Conservation (phyloP, 2,113 vertebrate species). For the Siniperca knerii region DNA sequence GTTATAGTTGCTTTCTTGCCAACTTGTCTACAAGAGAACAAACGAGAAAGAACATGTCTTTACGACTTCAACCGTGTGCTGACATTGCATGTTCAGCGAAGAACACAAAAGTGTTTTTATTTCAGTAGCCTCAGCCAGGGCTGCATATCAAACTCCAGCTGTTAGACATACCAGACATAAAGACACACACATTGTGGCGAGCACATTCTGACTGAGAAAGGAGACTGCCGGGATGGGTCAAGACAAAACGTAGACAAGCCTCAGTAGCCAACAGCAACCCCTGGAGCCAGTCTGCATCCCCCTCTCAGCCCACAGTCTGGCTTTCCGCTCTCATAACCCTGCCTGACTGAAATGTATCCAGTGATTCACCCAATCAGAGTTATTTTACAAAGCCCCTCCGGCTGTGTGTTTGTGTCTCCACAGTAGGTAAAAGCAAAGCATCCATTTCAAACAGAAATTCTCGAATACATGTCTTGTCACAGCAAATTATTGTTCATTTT, state of each 20-base stretch:
- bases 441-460: constrained; percentile 19
- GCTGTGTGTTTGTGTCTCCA: constrained; percentile 17
- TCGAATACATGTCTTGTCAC: constrained; percentile 17
- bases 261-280: constrained; percentile 14
- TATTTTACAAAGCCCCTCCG: constrained; percentile 27
- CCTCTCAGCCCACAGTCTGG: not conserved
- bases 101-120: not conserved
- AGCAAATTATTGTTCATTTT: not conserved
- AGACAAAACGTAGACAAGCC: constrained; percentile 20
- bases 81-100: not conserved
- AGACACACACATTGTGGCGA: not conserved
- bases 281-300: constrained; percentile 20
- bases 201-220: not conserved
- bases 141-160: constrained; percentile 16
- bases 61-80: not conserved
- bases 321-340: not conserved
- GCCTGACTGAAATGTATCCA: constrained; percentile 30
- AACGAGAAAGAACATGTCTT: not conserved
- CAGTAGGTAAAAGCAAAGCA: constrained; percentile 24
- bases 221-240: constrained; percentile 5
- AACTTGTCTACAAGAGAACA: not conserved
- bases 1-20: not conserved
- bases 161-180: not conserved
- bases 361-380: constrained; percentile 38
- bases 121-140: not conserved